Evolutionary conservation across 2,888 invertebrate species (phyloP).

Genomic region (Pachliopta kotzebuea): DNA sequence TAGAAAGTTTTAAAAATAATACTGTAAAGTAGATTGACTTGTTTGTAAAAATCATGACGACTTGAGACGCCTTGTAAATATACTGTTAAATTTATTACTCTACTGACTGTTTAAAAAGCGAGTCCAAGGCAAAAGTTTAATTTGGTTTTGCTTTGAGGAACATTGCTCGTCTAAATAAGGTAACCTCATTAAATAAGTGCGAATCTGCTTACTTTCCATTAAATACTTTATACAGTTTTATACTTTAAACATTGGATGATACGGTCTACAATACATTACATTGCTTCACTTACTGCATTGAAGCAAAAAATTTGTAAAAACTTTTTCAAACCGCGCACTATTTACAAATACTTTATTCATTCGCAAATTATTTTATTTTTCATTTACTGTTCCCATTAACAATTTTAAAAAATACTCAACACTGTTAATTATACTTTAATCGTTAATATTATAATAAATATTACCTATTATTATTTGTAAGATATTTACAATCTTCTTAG

Average conservation of each 20-base stretch:
- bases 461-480: no score
- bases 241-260: neutral
- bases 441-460: no score
- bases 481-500: no score
- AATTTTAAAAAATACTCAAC: neutral
- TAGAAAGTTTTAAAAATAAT: neutral
- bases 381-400: neutral
- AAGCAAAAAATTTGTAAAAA: neutral
- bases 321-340: neutral
- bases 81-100: conserved; percentile 1
- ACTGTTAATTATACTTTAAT: neutral
- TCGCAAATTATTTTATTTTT: neutral
- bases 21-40: neutral
- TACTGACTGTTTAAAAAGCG: conserved; percentile 9
- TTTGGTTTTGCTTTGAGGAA: conserved; percentile 21
- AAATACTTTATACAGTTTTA: neutral
- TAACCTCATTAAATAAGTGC: conserved; percentile 20
- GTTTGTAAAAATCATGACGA: neutral
- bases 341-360: neutral
- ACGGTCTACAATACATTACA: neutral
- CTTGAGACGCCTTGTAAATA: neutral
- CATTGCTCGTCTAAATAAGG: conserved; percentile 17
- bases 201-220: conserved; percentile 13
- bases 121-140: conserved; percentile 7
- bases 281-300: neutral